A percentile compares a stretch with the other conserved stretches of the same genome.
Evolutionary conservation across 2,888 invertebrate genomes (phyloP).

Genomic region (Ennomos fuscantarius): DNA sequence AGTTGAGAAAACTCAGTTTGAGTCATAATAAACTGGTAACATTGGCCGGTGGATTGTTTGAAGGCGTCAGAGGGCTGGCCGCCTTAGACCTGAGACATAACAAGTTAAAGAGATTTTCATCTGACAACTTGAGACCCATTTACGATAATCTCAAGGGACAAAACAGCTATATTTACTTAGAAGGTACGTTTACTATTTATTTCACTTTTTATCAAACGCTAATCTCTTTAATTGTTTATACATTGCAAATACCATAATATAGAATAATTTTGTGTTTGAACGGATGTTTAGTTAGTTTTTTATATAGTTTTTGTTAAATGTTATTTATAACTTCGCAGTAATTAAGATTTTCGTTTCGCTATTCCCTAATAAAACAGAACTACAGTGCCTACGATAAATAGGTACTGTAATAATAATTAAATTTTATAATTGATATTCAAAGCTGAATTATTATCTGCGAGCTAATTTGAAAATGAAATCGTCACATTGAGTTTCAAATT

Average conservation of each 20-base stretch:
- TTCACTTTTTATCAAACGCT: neutral
- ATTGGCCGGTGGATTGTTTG: slow-evolving; percentile 89
- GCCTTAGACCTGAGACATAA: slow-evolving; percentile 92
- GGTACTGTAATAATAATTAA: slow-evolving; percentile 12
- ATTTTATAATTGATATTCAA: slow-evolving; percentile 26
- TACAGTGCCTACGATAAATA: slow-evolving; percentile 19
- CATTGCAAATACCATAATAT: no score
- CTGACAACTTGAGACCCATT: slow-evolving; percentile 90
- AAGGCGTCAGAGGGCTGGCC: slow-evolving; percentile 88
- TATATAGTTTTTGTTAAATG: no score
- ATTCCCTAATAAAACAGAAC: slow-evolving; percentile 4
- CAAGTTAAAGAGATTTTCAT: slow-evolving; percentile 89
- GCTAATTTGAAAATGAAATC: slow-evolving; percentile 36
- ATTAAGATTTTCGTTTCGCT: neutral
- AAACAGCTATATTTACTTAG: slow-evolving; percentile 90
- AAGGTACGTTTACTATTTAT: slow-evolving; percentile 85
- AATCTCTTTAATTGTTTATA: neutral
- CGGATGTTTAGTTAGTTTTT: no score
- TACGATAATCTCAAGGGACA: slow-evolving; percentile 90
- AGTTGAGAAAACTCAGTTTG: slow-evolving; percentile 89
- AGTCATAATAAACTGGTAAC: slow-evolving; percentile 90
- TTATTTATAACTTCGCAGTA: neutral
- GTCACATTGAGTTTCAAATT: slow-evolving; percentile 34
- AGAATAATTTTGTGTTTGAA: no score
- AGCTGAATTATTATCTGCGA: slow-evolving; percentile 22